phyloP scores from a whole-genome alignment of 2,888 invertebrate species.

The Pristionchus mayeri region DNA sequence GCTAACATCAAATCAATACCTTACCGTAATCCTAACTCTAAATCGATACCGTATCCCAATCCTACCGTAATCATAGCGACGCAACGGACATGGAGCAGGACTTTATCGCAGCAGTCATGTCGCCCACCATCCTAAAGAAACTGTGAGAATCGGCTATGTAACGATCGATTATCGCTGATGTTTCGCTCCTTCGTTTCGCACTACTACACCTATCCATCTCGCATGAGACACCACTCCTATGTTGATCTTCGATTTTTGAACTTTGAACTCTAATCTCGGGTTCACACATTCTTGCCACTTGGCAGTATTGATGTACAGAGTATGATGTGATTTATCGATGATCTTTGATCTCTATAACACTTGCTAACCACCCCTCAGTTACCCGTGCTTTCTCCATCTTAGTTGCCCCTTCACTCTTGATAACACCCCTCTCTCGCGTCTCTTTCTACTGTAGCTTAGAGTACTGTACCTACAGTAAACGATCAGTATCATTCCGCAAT shows the following conservation, averaged over 20 bases:
- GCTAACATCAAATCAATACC: background rate
- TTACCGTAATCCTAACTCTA: conserved; percentile 13
- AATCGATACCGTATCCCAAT: conserved; percentile 3
- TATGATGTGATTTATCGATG: too few species aligned
- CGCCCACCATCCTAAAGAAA: conserved; percentile 19
- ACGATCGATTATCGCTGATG: conserved; percentile 3
- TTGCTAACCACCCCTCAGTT: conserved; percentile 36
- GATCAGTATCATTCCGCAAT: background rate
- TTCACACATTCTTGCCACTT: too few species aligned
- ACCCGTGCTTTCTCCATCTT: background rate
- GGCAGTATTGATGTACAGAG: too few species aligned
- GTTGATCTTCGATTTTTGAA: conserved; percentile 4
- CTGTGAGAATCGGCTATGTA: conserved; percentile 49
- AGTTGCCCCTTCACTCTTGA: background rate
- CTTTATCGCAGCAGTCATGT: background rate
- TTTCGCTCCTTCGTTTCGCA: too few species aligned
- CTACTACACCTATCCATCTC: too few species aligned
- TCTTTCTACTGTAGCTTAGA: background rate
- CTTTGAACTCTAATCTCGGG: background rate
- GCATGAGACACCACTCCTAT: background rate
- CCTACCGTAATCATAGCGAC: background rate
- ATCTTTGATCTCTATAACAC: background rate
- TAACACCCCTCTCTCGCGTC: background rate
- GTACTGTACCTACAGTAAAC: background rate
- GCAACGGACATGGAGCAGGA: conserved; percentile 40